Base-by-base conservation (phyloP, 2,888 invertebrate species). In the Tineola bisselliella region DNA sequence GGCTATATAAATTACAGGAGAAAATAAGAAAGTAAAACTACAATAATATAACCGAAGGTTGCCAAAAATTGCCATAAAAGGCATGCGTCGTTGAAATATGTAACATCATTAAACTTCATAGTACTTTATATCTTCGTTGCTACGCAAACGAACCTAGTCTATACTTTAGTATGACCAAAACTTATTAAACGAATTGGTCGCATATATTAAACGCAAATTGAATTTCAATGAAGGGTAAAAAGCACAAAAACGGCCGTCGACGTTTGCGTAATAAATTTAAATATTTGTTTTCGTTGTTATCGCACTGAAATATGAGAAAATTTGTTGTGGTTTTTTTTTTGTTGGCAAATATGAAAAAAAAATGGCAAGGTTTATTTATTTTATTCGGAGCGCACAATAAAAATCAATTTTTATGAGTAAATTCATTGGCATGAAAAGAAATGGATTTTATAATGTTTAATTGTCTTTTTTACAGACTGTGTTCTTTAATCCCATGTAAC, bases 251-350 rank as follows among this genome's bases (percentile, higher is more conserved):
- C 6, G 18, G 18, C 48, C 48, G 17, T 10, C 11, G n/a, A 15
- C 10, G 48, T 48, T 48, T 48, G 17, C 13, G 48, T 48, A 48
- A 48, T 48, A 48, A 48, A 48, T 48, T 48, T 48, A 15, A 48
- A 48, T 48, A 48, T 48, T 48, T 48, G 18, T 48, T 48, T 48
- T 48, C 18, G 48, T 48, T 48, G 18, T 48, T 48, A 48, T 48
- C 48, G 18, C 18, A 48, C 13, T 48, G 18, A 48, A 48, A 48
- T 48, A 48, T 48, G 48, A 48, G 18, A 17, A 18, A 48, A 48
- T 48, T 48, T 48, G 48, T 48, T 48, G 13, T 44, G 3, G 3
- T 44, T 44, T 44, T 25, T 25, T 25, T n/a, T 38, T 38, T 38
- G n/a, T 48, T 48, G 48, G 4, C 48, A 13, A 17, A 48, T 18